Evolutionary conservation across 2,113 vertebrate species (phyloP).

Genomic region (Opisthocomus hoazin): DNA sequence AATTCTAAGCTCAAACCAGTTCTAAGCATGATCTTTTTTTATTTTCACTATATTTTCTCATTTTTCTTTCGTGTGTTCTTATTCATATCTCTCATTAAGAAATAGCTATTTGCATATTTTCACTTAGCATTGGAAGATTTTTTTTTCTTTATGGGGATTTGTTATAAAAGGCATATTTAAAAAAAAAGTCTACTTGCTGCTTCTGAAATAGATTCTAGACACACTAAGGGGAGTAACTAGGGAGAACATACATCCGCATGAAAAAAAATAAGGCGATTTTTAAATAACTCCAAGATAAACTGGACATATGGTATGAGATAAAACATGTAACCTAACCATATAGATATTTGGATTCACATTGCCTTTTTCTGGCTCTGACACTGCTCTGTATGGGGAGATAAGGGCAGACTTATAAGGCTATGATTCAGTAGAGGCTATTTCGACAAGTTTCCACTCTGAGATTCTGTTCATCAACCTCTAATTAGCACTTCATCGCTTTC

Average conservation of each 20-base stretch:
- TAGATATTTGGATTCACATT: slow-evolving; percentile 35
- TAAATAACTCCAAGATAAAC: neutral
- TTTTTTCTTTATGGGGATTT: neutral
- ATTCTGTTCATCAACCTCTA: slow-evolving; percentile 74
- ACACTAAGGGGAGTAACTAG: neutral
- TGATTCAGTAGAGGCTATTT: slow-evolving; percentile 62
- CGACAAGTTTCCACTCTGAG: slow-evolving; percentile 62
- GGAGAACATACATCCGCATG: neutral
- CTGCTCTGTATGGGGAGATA: slow-evolving; percentile 31
- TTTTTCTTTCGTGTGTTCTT: neutral
- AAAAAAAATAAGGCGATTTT: neutral
- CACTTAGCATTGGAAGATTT: neutral
- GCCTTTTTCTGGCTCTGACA: neutral
- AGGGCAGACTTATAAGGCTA: slow-evolving; percentile 45
- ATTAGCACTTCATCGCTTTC: slow-evolving; percentile 82
- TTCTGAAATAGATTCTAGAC: neutral
- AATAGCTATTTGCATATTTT: neutral
- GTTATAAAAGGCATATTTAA: neutral
- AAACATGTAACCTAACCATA: slow-evolving; percentile 5
- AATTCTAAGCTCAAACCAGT: neutral
- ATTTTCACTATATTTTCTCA: neutral
- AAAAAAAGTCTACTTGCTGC: neutral
- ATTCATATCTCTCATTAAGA: neutral
- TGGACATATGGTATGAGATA: slow-evolving; percentile 34
- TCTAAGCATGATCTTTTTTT: neutral